A percentile compares a stretch with the other conserved stretches of the same genome.
These are phyloP conservation scores for Festucalex cinctus DNA, from an alignment of 2,113 vertebrate species.

Conservation along the genomic window DNA sequence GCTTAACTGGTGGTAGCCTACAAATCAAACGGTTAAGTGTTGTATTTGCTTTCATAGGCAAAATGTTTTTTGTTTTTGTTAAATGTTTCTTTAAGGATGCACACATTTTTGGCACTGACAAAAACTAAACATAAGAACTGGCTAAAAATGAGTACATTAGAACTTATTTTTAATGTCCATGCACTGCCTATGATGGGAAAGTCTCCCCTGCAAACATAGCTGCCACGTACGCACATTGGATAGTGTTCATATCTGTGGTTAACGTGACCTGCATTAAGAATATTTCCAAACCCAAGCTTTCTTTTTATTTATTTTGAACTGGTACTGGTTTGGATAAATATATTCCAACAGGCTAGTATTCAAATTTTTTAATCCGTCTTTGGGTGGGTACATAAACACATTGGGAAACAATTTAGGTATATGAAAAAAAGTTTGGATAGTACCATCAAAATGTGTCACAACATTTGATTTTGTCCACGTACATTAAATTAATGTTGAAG, in stretches of 20 bases:
- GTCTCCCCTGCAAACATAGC: too few relatives aligned
- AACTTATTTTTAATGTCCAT: too few relatives aligned
- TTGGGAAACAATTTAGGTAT: not conserved
- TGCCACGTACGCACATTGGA: too few relatives aligned
- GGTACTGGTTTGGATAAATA: not conserved
- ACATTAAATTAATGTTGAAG: conserved; percentile 25
- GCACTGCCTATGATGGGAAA: too few relatives aligned
- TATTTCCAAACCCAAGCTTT: not conserved
- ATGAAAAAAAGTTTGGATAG: not conserved
- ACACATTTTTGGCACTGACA: too few relatives aligned
- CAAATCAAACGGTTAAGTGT: too few relatives aligned
- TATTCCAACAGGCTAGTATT: not conserved
- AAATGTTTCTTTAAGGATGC: too few relatives aligned
- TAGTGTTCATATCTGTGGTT: not conserved
- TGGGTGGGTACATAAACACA: not conserved
- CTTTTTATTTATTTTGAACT: not conserved
- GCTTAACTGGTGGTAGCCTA: too few relatives aligned
- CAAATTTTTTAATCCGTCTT: not conserved
- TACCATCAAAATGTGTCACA: not conserved
- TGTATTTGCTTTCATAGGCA: too few relatives aligned
- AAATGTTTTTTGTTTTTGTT: too few relatives aligned
- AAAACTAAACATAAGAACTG: too few relatives aligned
- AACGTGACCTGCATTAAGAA: not conserved
- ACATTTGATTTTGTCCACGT: conserved; percentile 1
- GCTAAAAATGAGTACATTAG: too few relatives aligned